Percentiles rank a stretch among this genome's conserved stretches.
phyloP scores from a whole-genome alignment of 2,113 vertebrate genomes.

The Lampris megalopsis region DNA sequence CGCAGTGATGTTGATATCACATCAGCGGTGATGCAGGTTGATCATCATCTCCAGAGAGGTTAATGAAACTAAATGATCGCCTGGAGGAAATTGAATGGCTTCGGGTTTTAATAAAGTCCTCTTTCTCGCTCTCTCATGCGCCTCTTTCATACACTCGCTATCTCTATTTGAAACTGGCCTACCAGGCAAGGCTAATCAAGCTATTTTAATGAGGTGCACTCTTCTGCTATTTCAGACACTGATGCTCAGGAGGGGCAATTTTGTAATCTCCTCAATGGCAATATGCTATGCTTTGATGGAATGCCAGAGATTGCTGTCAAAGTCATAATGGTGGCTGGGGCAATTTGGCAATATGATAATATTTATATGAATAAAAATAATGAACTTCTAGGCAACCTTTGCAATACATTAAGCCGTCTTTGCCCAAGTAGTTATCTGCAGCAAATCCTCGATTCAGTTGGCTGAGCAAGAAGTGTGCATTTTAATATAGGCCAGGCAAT shows the following conservation, averaged over 20 bases:
- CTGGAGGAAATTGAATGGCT: conserved; percentile 17
- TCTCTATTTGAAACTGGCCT: conserved; percentile 38
- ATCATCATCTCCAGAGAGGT: conserved; percentile 29
- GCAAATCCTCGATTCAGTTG: background rate
- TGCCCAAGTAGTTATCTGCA: background rate
- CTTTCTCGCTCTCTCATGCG: background rate
- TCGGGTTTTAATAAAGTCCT: conserved; percentile 46
- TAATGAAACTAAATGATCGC: conserved; percentile 47
- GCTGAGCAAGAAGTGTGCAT: background rate
- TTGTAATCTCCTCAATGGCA: conserved; percentile 8
- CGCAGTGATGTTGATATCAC: background rate
- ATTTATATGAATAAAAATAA: conserved; percentile 11
- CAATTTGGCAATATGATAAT: conserved; percentile 14
- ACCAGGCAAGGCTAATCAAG: conserved; percentile 50
- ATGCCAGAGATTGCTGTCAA: conserved; percentile 9
- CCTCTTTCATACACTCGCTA: background rate
- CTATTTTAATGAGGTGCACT: conserved; percentile 54
- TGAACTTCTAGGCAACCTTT: background rate
- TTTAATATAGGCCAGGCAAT: background rate
- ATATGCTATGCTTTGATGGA: conserved; percentile 8
- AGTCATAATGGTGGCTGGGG: conserved; percentile 2
- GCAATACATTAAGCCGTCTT: background rate
- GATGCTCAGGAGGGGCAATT: conserved; percentile 7
- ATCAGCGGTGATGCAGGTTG: conserved; percentile 18
- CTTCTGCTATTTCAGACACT: conserved; percentile 14